phyloP scores from a whole-genome alignment of 2,113 vertebrate genomes.

The Amphilophus citrinellus region DNA sequence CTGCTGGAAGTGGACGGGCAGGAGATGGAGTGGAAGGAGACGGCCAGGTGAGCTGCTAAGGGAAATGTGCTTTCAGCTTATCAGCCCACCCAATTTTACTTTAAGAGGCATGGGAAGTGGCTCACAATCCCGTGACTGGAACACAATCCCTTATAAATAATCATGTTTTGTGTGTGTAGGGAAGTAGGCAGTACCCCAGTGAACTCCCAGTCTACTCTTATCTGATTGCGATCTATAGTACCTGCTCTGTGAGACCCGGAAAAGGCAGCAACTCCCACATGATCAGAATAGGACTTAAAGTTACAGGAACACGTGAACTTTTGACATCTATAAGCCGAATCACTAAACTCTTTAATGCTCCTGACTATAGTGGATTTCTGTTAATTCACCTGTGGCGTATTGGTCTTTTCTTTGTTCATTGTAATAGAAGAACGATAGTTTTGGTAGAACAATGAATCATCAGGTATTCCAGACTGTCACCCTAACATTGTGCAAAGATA shows the following conservation, averaged over 20 bases:
- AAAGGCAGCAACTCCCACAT: conserved; percentile 60
- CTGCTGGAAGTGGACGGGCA: conserved; percentile 93
- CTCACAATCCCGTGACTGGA: conserved; percentile 27
- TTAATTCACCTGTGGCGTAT: background rate
- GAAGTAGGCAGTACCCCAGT: conserved; percentile 49
- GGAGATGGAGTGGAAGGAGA: conserved; percentile 99
- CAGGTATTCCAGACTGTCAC: background rate
- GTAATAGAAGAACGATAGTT: too few relatives aligned
- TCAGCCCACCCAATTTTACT: background rate
- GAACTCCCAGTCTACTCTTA: conserved; percentile 56
- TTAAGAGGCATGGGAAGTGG: background rate
- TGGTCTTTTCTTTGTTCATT: background rate
- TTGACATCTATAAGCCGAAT: background rate
- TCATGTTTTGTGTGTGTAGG: conserved; percentile 36
- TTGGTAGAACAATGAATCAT: background rate
- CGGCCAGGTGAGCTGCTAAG: conserved; percentile 87
- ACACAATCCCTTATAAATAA: conserved; percentile 53
- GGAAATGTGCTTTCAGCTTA: background rate
- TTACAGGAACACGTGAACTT: background rate
- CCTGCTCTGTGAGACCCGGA: conserved; percentile 64
- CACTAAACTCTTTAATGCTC: background rate
- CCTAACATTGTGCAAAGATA: background rate
- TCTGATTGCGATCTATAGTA: conserved; percentile 52
- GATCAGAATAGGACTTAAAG: conserved; percentile 16
- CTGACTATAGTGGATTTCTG: background rate